Percentiles rank a stretch among this genome's conserved stretches.
Evolutionary conservation across 2,888 invertebrate species (phyloP).

Genomic region (Tyria jacobaeae): DNA sequence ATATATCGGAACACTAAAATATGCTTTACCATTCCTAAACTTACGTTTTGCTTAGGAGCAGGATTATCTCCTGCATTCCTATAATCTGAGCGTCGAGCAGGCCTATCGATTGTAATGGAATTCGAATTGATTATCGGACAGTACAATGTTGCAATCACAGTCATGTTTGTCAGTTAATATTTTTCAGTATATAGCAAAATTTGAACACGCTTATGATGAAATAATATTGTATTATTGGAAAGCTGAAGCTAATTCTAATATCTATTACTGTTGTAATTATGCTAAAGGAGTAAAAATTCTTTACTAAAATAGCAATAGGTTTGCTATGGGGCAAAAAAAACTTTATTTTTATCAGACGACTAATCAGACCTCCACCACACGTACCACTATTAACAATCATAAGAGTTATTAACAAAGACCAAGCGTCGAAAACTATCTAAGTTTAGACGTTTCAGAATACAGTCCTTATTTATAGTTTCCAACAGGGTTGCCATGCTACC

Average conservation of each 20-base stretch:
- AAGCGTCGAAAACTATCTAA: conserved; percentile 45
- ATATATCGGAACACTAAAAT: background rate
- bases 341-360: too few species aligned
- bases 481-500: conserved; percentile 62
- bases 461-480: conserved; percentile 65
- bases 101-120: background rate
- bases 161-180: background rate
- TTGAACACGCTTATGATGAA: too few species aligned
- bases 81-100: background rate
- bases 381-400: conserved; percentile 49
- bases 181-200: background rate
- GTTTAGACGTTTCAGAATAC: conserved; percentile 59
- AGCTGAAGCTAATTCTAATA: too few species aligned
- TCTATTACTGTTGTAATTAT: too few species aligned
- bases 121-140: background rate
- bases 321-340: too few species aligned
- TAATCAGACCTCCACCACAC: too few species aligned
- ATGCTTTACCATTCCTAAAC: background rate
- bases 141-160: too few species aligned
- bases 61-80: background rate
- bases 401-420: conserved; percentile 66
- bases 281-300: too few species aligned
- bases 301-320: too few species aligned
- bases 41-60: background rate
- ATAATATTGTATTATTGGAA: too few species aligned